Base-by-base conservation (phyloP, 2,797 vertebrate species). In the Naso thynnoides region DNA sequence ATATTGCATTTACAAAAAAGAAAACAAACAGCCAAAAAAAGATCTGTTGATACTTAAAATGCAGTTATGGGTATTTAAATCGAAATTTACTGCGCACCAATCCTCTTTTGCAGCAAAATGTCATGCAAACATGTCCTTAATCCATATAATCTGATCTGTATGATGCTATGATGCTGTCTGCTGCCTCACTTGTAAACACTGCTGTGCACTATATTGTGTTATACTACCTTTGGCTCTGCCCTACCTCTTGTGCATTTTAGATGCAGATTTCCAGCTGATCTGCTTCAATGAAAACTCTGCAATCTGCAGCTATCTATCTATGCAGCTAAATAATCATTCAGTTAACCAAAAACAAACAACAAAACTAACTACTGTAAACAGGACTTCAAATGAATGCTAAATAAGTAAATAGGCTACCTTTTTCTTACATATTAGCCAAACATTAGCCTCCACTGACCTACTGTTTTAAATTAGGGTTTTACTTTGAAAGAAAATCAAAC, bases 111-210 rank as follows among this genome's bases (percentile, higher is more conserved):
- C 9, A 16, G 53, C 55, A 57, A 84, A 79, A 80, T 77, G 42
- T 77, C 55, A 8, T 67, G 68, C 52, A 75, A 86, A 82, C 79
- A 72, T 27, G 2, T 70, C 41, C 63, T 79, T 82, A 90, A 89
- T 90, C 86, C 78, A 63, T 6, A 75, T 82, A 78, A 87, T 82
- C 74, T 78, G 65, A 82, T 82, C 62, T 67, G 48, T 42, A 24
- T 31, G 47, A 60, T 53, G 55, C 50, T 45, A 41, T 59, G 33
- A 8, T 36, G 33, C 33, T 36, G 33, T 50, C 36, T 49, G 70
- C 50, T 52, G 8, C 45, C 72, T 13, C 54, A 45, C 52, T 38
- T 82, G 70, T 72, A 50, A 76, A 65, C 33, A 69, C 21, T 52
- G 48, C 48, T 72, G 73, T 73, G 36, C 76, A 64, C 45, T 26